A percentile compares a stretch with the other conserved stretches of the same genome.
Conservation (phyloP, 2,888 invertebrate genomes). For the Cosmopolites sordidus region DNA sequence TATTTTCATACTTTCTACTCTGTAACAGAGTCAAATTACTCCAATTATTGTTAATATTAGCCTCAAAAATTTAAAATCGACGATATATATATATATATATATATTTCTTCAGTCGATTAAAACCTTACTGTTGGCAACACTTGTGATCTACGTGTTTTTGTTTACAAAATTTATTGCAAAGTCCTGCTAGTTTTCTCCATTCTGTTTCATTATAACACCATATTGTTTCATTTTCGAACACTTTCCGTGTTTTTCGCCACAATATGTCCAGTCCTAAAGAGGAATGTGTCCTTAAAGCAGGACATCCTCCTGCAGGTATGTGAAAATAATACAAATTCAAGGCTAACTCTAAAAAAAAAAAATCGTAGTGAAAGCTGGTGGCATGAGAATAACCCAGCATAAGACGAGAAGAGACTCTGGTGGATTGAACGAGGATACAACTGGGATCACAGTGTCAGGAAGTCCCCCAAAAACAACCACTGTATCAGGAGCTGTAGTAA, state of each 20-base stretch:
- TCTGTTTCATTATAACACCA: not conserved
- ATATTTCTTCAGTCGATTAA: no score
- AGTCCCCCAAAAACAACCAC: constrained; percentile 76
- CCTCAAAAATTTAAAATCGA: no score
- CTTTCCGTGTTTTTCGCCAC: not conserved
- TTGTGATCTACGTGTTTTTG: not conserved
- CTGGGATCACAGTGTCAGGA: constrained; percentile 67
- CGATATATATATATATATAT: no score
- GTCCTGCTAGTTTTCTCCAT: not conserved
- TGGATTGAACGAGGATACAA: constrained; percentile 64
- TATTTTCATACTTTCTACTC: no score
- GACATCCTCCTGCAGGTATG: constrained; percentile 88
- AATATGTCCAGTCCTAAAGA: constrained; percentile 56
- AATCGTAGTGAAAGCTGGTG: constrained; percentile 78
- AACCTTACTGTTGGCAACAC: not conserved
- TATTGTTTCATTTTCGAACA: not conserved
- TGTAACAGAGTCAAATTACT: no score
- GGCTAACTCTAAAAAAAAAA: no score
- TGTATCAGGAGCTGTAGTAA: constrained; percentile 71
- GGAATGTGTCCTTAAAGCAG: constrained; percentile 72
- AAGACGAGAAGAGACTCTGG: constrained; percentile 67
- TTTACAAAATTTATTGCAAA: not conserved
- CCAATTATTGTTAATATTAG: no score
- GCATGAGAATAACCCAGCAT: constrained; percentile 88
- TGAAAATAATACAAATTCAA: no score